Base-by-base conservation (phyloP, 2,797 vertebrate species). In the Momotus momota region DNA sequence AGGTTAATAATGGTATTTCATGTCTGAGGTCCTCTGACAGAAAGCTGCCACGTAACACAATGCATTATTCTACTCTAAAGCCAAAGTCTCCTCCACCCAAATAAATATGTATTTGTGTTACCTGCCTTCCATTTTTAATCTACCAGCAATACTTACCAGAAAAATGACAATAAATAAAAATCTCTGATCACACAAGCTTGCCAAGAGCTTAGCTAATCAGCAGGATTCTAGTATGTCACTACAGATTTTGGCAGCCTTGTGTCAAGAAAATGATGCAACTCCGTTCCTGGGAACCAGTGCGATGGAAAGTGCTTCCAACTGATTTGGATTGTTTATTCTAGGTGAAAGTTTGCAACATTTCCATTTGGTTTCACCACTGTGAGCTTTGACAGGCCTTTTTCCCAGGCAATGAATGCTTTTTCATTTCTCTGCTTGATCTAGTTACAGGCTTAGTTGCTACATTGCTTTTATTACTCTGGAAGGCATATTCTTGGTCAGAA, bases 301-400 rank as follows among this genome's bases (percentile, higher is more conserved):
- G 5, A 95, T 90, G 80, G 94, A 91, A 96, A 97, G 83, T 2
- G 5, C 93, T 94, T 95, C 81, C 93, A 95, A 83, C 92, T 96
- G 93, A 94, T 97, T 96, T 1, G 27, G 31, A 69, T 84, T 95
- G 93, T 97, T 96, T 95, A 95, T 95, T 95, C 88, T 94, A 95
- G 96, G 94, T 93, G 93, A 97, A 96, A 94, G 95, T 96, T 95
- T 94, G 69, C 92, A 95, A 96, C 72, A 81, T 97, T 95, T 96
- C 95, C 94, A 97, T 95, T 96, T 94, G 88, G 95, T 96, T 96
- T 96, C 93, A 93, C 95, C 90, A 92, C 71, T 6, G 2, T 40
- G n/a, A 96, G 83, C 35, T 82, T 94, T 94, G 88, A 73, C 91
- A 94, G 55, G 29, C 46, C 82, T 94, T 91, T 93, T 94, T 96